Conservation (phyloP, 2,797 vertebrate genomes). For the Tamandua tetradactyla region DNA sequence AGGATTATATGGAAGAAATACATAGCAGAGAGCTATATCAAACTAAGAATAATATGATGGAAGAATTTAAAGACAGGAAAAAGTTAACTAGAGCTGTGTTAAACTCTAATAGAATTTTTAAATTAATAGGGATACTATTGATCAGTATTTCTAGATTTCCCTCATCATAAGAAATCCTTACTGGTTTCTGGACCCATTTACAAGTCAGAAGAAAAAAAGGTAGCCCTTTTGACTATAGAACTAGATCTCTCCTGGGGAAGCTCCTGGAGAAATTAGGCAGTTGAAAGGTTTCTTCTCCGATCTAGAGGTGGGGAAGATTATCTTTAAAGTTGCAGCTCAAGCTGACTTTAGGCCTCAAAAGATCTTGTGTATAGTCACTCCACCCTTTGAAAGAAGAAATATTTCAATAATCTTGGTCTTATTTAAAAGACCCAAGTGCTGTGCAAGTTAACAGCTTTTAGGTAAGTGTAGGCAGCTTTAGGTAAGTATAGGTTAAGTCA, state of each 20-base stretch:
- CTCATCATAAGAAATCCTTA: background rate
- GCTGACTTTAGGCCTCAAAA: background rate
- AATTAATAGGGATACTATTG: background rate
- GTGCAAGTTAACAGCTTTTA: background rate
- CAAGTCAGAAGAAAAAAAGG: background rate
- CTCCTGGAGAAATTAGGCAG: background rate
- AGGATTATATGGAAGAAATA: background rate
- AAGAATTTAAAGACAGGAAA: background rate
- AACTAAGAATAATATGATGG: background rate
- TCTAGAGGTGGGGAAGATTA: background rate
- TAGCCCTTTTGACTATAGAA: background rate
- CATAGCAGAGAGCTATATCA: background rate
- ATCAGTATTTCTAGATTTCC: background rate
- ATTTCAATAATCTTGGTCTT: constrained; percentile 4
- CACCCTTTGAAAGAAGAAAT: background rate
- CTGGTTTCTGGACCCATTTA: background rate
- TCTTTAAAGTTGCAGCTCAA: constrained; percentile 10
- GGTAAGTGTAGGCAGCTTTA: background rate
- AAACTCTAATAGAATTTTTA: background rate
- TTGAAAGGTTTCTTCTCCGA: background rate
- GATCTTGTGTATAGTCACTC: background rate
- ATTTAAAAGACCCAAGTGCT: background rate
- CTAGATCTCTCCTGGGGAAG: background rate
- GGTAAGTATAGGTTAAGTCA: no score
- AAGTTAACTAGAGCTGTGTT: background rate